A percentile compares a stretch with the other conserved stretches of the same genome.
These are phyloP conservation scores for Cheilosia variabilis DNA, from an alignment of 2,888 invertebrate genomes.

Conservation along the genomic window DNA sequence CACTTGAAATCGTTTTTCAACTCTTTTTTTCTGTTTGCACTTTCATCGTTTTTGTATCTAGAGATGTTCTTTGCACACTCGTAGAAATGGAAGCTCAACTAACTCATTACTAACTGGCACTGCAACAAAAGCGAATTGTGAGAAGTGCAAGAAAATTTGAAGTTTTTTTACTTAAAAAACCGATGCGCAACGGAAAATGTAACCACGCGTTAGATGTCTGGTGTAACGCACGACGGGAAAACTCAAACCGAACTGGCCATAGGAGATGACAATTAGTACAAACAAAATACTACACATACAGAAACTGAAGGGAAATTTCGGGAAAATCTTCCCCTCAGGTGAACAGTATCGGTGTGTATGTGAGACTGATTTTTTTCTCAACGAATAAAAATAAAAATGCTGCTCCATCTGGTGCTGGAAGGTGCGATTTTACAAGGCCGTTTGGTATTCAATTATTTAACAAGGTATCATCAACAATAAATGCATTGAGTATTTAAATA, in stretches of 20 bases:
- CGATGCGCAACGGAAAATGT: slow-evolving; percentile 73
- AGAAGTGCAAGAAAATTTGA: slow-evolving; percentile 14
- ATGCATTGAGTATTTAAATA: background rate
- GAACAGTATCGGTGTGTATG: slow-evolving; percentile 34
- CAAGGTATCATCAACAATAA: background rate
- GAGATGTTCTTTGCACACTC: background rate
- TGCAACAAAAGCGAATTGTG: slow-evolving; percentile 36
- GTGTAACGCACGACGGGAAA: slow-evolving; percentile 73
- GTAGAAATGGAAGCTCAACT: background rate
- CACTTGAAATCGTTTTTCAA: slow-evolving; percentile 30
- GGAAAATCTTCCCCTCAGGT: slow-evolving; percentile 51
- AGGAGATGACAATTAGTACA: slow-evolving; percentile 49
- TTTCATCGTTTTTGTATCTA: slow-evolving; percentile 42
- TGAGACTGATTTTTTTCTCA: slow-evolving; percentile 20
- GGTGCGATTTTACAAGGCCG: slow-evolving; percentile 25
- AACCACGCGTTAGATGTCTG: slow-evolving; percentile 63
- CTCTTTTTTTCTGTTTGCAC: slow-evolving; percentile 19
- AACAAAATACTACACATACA: slow-evolving; percentile 13
- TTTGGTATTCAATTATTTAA: background rate
- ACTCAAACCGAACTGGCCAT: slow-evolving; percentile 70
- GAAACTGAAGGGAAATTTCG: slow-evolving; percentile 59
- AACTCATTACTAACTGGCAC: slow-evolving; percentile 29
- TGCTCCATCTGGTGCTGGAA: slow-evolving; percentile 13
- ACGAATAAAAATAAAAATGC: background rate
- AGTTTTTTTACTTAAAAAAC: slow-evolving; percentile 68